phyloP scores from a whole-genome alignment of 2,888 invertebrate species.

The Perdita meconis region DNA sequence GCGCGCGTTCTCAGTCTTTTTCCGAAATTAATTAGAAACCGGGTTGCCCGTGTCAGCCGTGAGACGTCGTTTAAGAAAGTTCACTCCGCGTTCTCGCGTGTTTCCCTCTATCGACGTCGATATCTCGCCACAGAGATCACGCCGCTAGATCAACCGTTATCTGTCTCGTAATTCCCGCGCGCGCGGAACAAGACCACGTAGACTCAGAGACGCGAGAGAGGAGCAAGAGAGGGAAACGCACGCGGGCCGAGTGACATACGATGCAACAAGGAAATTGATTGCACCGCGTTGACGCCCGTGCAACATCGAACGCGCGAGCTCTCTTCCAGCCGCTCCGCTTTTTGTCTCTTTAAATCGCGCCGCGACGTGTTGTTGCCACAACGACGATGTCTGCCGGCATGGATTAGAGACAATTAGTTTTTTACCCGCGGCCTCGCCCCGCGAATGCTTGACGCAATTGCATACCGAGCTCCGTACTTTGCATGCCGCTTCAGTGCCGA shows the following conservation, averaged over 20 bases:
- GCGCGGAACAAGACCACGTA: slow-evolving; percentile 27
- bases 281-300: slow-evolving; percentile 44
- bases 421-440: neutral
- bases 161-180: slow-evolving; percentile 64
- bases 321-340: slow-evolving; percentile 17
- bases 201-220: slow-evolving; percentile 10
- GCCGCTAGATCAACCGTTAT: slow-evolving; percentile 66
- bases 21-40: slow-evolving; percentile 33
- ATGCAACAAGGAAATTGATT: slow-evolving; percentile 61
- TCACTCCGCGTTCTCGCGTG: slow-evolving; percentile 12
- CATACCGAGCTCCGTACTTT: neutral
- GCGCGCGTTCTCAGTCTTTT: neutral
- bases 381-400: slow-evolving; percentile 12
- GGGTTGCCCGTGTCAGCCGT: neutral
- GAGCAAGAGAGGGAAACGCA: neutral
- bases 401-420: slow-evolving; percentile 45
- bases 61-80: slow-evolving; percentile 7
- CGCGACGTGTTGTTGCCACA: slow-evolving; percentile 21
- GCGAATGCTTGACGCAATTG: slow-evolving; percentile 19
- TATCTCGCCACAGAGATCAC: slow-evolving; percentile 51
- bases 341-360: slow-evolving; percentile 14
- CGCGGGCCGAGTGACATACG: slow-evolving; percentile 42
- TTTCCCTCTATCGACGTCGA: slow-evolving; percentile 40
- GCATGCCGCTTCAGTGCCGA: neutral
- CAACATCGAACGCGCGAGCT: slow-evolving; percentile 22